Evolutionary conservation across 2,113 vertebrate species (phyloP), one percentile per base, ranked within the genome.

Genomic region (Varanus komodoensis): DNA sequence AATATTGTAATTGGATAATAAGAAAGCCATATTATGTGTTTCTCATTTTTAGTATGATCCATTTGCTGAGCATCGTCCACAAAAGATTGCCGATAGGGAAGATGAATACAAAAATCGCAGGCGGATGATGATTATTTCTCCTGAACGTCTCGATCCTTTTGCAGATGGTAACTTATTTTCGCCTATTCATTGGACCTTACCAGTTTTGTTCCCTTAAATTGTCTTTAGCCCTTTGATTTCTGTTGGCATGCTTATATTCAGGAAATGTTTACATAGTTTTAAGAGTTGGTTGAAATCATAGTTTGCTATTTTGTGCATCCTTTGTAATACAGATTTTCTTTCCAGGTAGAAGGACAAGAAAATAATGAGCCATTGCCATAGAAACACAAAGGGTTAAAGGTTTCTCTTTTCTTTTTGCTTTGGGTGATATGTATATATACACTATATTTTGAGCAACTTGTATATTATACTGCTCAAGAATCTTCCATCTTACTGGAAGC

Each of bases 101-200:
- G 99, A 99, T 94, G 99, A 99, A 92, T 99, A 99, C 97, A 99
- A 99, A 98, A 98, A 97, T 91, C 98, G 99, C 82, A 98, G 99
- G 92, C 96, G 98, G 96, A 98, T 98, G 97, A 99, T 99, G 99
- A 99, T 99, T 97, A 99, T 99, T 98, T 99, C 99, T 14, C 99
- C 99, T 23, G 99, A 99, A 95, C 99, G 99, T 84, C 99, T 98
- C 85, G 99, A 99, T 97, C 99, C 99, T 23, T 99, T 99, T 97
- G 99, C 99, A 98, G 99, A 99, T 93, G 99, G 99, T 99, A 99
- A 99, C 97, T 97, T 93, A 84, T 96, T 97, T 97, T 97, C 93
- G 93, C 92, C 97, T 97, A 96, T 93, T 94, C 95, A 96, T 75
- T 97, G 94, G 94, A 92, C 96, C 93, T 91, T 93, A 86, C 93